phyloP scores from a whole-genome alignment of 2,113 vertebrate species.

The Ellobius talpinus region DNA sequence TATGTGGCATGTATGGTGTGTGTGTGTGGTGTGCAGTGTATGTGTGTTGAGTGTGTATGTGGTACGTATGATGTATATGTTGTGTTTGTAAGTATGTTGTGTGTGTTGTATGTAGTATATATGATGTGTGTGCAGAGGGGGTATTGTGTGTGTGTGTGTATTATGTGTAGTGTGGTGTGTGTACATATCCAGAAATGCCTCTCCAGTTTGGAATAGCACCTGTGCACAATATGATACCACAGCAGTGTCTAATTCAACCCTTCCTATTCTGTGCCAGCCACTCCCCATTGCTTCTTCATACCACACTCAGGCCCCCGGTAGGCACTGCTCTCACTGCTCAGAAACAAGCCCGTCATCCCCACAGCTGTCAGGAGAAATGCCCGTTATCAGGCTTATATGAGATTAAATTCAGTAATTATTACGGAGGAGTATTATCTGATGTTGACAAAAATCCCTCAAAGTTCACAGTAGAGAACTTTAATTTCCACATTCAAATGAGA shows the following conservation, averaged over 20 bases:
- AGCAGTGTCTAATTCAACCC: no score
- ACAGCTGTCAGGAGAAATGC: background rate
- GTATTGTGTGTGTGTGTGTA: background rate
- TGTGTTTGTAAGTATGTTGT: background rate
- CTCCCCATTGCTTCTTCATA: accelerated
- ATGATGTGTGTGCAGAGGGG: background rate
- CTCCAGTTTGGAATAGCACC: background rate
- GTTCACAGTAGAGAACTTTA: constrained; percentile 44
- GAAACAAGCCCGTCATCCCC: accelerated
- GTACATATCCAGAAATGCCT: background rate
- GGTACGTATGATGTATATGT: background rate
- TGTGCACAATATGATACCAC: no score
- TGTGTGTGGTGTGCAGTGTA: background rate
- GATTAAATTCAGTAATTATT: constrained; percentile 69
- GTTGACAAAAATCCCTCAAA: constrained; percentile 66
- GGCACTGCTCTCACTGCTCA: background rate
- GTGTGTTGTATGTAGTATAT: background rate
- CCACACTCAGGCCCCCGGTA: accelerated
- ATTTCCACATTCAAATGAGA: constrained; percentile 75
- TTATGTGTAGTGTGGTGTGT: background rate
- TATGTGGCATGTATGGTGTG: background rate
- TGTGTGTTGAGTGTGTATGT: background rate
- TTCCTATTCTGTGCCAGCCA: background rate
- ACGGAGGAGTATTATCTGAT: constrained; percentile 59
- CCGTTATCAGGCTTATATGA: constrained; percentile 67